Conservation (phyloP, 2,797 vertebrate species). For the Protosalanx chinensis region DNA sequence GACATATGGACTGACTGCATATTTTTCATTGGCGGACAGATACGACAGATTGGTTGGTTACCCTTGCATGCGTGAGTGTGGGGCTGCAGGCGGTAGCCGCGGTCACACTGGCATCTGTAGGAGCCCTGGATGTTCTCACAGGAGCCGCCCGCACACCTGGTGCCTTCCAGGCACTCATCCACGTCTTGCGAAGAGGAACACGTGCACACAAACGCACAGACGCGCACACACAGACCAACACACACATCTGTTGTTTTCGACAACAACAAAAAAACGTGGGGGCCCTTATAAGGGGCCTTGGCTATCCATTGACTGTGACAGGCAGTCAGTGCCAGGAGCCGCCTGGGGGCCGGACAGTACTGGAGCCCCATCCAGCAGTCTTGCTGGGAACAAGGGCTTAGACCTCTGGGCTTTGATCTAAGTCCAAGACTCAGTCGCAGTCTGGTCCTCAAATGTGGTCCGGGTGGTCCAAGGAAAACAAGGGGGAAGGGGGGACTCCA, state of each 20-base stretch:
- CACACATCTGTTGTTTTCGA: background rate
- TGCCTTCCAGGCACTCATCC: constrained; percentile 46
- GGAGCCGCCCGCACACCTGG: constrained; percentile 39
- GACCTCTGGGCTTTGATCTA: constrained; percentile 5
- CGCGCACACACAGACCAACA: constrained; percentile 16
- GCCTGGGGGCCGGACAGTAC: constrained; percentile 1
- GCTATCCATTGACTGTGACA: constrained; percentile 5
- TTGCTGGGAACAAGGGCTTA: background rate
- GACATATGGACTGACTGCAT: background rate
- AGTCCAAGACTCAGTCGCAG: constrained; percentile 9
- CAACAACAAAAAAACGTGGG: too few relatives aligned
- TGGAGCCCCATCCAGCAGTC: background rate
- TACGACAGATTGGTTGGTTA: background rate
- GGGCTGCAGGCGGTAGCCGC: constrained; percentile 40
- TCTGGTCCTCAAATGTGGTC: background rate
- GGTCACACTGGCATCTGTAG: constrained; percentile 44
- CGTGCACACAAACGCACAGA: constrained; percentile 26
- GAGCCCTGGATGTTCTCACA: constrained; percentile 49
- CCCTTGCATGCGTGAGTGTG: constrained; percentile 32
- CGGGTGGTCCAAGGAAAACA: constrained; percentile 11
- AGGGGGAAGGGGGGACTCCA: background rate
- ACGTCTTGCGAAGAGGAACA: constrained; percentile 40
- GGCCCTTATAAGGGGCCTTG: too few relatives aligned
- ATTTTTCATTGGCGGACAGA: too few relatives aligned
- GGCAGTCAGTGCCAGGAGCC: background rate